Base-by-base conservation (phyloP, 2,797 vertebrate species). In the Cyclopterus lumpus region DNA sequence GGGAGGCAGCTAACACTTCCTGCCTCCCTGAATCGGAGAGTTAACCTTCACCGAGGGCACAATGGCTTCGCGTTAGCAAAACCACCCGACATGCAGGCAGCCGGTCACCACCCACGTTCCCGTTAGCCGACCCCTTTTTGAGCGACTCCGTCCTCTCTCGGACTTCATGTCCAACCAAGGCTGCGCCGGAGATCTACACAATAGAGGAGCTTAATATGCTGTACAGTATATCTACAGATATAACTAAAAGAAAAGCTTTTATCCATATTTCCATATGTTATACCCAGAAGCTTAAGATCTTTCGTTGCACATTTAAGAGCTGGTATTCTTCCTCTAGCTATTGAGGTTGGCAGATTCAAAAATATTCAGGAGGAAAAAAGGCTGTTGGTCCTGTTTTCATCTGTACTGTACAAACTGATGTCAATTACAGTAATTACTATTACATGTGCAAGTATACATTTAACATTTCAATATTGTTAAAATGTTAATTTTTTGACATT, bases 1-100 rank as follows among this genome's bases (percentile, higher is more conserved):
- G 91, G 90, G 88, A 92, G 90, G 92, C 91, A 88, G 89, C 91
- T 81, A 89, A 91, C 88, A 89, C 90, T 93, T 92, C 93, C 93
- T 93, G 92, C 89, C 88, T 86, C 80, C 88, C 86, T 80, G 84
- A 92, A 90, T 90, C 87, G 75, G 82, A 91, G 90, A 89, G 89
- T 91, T 90, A 94, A 93, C 91, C 93, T 93, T 93, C 86, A 90
- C 75, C 51, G 87, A 85, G 87, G 91, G 86, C 86, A 91, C 91
- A 91, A 89, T 88, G 90, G 88, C 86, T 89, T 79, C 88, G 92
- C 90, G 86, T 92, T 92, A 92, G 91, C 24, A n/a, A 88, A 87
- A 63, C 81, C 87, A 77, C 86, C 86, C 80, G 90, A 81, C 85
- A 81, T 71, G 80, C 86, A 82, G 80, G 88, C 91, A 76, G 89